These are phyloP conservation scores for Ariolimax columbianus DNA, from an alignment of 2,888 invertebrate species.

Conservation along the genomic window DNA sequence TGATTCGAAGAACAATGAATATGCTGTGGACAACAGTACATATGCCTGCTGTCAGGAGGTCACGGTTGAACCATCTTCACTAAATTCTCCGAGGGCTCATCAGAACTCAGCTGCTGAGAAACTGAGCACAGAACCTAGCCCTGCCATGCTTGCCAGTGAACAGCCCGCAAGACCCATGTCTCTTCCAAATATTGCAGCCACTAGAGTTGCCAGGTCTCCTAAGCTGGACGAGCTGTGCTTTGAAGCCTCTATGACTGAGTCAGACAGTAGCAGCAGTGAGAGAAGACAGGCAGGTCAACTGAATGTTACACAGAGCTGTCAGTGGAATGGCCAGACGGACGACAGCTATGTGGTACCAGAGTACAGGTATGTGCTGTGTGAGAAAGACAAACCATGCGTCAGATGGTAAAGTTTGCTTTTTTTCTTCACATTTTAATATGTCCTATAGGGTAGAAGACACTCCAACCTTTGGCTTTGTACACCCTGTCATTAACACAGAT, in stretches of 20 bases:
- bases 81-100: not conserved
- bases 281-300: slow-evolving; percentile 8
- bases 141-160: not conserved
- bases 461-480: too few relatives aligned
- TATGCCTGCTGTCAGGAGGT: slow-evolving; percentile 7
- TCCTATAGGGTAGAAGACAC: too few relatives aligned
- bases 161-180: not conserved
- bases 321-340: slow-evolving; percentile 31
- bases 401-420: too few relatives aligned
- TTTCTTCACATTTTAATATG: too few relatives aligned
- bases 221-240: slow-evolving; percentile 21
- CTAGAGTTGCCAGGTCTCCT: not conserved
- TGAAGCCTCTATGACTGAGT: slow-evolving; percentile 38
- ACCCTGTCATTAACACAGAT: too few relatives aligned
- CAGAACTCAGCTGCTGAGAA: not conserved
- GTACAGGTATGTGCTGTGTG: slow-evolving; percentile 6
- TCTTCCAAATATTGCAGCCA: not conserved
- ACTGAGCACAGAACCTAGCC: not conserved
- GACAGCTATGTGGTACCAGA: slow-evolving; percentile 16
- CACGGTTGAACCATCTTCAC: not conserved
- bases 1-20: slow-evolving; percentile 22
- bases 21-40: slow-evolving; percentile 24
- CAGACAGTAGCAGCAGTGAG: slow-evolving; percentile 43
- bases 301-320: slow-evolving; percentile 34
- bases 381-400: too few relatives aligned